Conservation (phyloP, 2,797 vertebrate species). For the Danio kyathit region DNA sequence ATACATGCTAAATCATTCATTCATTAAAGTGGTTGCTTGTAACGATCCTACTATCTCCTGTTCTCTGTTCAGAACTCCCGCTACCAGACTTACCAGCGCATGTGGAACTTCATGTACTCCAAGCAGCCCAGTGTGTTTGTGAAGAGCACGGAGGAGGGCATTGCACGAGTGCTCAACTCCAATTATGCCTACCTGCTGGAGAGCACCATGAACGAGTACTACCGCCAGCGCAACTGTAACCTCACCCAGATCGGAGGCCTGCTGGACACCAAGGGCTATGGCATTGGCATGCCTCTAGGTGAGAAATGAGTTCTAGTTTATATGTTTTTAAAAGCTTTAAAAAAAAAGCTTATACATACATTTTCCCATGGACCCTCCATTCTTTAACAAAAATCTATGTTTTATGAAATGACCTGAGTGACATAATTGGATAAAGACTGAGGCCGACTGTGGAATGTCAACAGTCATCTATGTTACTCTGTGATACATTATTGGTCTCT, state of each 20-base stretch:
- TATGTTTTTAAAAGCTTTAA: too few species aligned
- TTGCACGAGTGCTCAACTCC: constrained; percentile 94
- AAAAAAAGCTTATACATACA: too few species aligned
- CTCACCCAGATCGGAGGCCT: constrained; percentile 97
- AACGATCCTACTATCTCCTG: background rate
- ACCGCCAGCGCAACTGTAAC: constrained; percentile 96
- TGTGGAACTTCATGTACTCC: constrained; percentile 99
- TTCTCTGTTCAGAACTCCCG: constrained; percentile 87
- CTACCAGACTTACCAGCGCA: constrained; percentile 97
- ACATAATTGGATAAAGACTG: background rate
- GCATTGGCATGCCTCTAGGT: constrained; percentile 99
- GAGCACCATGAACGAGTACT: constrained; percentile 99
- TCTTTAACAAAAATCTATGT: background rate
- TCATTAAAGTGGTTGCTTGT: background rate
- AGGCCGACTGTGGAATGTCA: background rate
- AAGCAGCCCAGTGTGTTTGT: constrained; percentile 98
- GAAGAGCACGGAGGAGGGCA: constrained; percentile 98
- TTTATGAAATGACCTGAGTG: background rate
- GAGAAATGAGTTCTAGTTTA: constrained; percentile 65
- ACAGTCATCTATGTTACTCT: background rate
- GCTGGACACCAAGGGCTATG: constrained; percentile 99
- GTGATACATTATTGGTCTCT: background rate
- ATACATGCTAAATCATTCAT: too few species aligned
- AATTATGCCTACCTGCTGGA: constrained; percentile 98
- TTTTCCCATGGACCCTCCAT: too few species aligned